These are phyloP conservation scores for Pomatorhinus ruficollis DNA, from an alignment of 2,113 vertebrate genomes.

Conservation along the genomic window DNA sequence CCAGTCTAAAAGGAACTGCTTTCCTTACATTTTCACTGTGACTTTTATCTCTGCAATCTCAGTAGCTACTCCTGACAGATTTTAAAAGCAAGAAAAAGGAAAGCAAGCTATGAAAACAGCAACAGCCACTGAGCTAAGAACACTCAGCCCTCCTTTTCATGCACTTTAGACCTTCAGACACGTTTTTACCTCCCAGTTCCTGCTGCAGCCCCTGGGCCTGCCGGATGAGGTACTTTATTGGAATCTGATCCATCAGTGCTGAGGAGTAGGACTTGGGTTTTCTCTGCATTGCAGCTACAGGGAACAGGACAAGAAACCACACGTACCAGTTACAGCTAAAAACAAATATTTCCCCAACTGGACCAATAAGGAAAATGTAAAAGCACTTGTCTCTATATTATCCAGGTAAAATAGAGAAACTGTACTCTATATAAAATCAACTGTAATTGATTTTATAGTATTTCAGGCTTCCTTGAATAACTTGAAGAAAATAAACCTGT, in stretches of 20 bases:
- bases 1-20: background rate
- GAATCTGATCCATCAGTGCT: slow-evolving; percentile 97
- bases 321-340: accelerated
- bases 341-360: background rate
- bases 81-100: background rate
- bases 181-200: slow-evolving; percentile 88
- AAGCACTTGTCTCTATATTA: background rate
- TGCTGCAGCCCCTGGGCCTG: slow-evolving; percentile 96
- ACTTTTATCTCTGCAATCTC: background rate
- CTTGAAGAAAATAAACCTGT: background rate
- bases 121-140: background rate
- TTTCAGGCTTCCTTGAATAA: background rate
- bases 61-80: background rate
- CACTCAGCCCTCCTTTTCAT: accelerated
- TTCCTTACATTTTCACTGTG: background rate
- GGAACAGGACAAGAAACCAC: background rate
- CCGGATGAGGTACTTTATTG: slow-evolving; percentile 95
- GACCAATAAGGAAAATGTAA: background rate
- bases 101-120: background rate
- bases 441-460: background rate
- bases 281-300: slow-evolving; percentile 90
- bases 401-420: background rate
- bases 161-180: background rate
- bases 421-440: background rate
- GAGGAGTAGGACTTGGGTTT: slow-evolving; percentile 97